Evolutionary conservation across 2,113 vertebrate species (phyloP), one percentile per base, ranked within the genome.

Genomic region (Catharus fuscescens): DNA sequence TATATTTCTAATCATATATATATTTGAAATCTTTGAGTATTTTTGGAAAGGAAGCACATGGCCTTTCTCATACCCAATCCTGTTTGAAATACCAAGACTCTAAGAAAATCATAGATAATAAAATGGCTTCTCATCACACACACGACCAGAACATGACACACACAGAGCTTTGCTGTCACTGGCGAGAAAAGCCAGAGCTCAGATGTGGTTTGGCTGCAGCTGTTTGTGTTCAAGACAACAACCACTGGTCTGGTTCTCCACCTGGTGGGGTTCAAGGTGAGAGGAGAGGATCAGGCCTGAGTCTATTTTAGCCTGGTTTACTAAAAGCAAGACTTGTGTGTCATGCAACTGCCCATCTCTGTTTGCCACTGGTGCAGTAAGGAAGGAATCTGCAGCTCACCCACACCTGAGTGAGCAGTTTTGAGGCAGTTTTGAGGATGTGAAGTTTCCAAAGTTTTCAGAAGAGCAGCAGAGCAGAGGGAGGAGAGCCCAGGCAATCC

Each of bases 91-190:
- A 80, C 85, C 73, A 80, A 88, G 64, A 95, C 29, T 76, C 45
- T 79, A 92, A 81, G 52, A 91, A 94, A 92, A 77, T 57, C 8
- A 54, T 32, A 52, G n/a, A 47, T 72, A 71, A 84, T 91, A 89
- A 92, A 92, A 95, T 96, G 96, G 92, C 92, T 96, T 95, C 91
- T 93, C 72, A 81, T 93, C 85, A 93, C 88, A 73, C 38, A 67
- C 84, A 77, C 34, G 12, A 86, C 53, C 61, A 64, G 71, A 70
- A 84, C 18, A 21, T 52, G 65, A 93, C 84, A 89, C 80, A 79
- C 64, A 1, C 73, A 65, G 26, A 59, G 44, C 65, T 90, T 86
- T 50, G 86, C 31, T 61, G 69, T 44, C 25, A 1, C 61, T 61
- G 62, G 45, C 28, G 6, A 53, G 89, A 36, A 59, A 65, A 93